These are phyloP conservation scores for Caloenas nicobarica DNA, from an alignment of 2,113 vertebrate species.

Conservation along the genomic window DNA sequence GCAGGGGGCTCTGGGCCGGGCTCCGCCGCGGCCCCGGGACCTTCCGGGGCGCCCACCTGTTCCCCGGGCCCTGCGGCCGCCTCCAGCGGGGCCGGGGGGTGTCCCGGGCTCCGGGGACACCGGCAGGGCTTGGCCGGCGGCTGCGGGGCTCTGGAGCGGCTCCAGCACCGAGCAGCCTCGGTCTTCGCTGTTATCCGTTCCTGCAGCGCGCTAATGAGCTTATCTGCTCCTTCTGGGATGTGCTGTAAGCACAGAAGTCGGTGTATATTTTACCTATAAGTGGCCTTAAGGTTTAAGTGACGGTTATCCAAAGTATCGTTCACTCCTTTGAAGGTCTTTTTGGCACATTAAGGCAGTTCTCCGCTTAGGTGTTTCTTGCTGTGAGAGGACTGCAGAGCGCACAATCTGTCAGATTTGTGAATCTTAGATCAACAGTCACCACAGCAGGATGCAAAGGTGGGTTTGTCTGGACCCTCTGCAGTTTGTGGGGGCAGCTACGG, in stretches of 20 bases:
- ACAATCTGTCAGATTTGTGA: not conserved
- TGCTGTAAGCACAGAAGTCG: not conserved
- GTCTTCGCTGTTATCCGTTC: constrained; percentile 4
- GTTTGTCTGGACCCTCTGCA: not conserved
- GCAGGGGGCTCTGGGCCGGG: constrained; percentile 32
- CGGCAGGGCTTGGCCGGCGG: not conserved
- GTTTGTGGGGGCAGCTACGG: not conserved
- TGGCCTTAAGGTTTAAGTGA: not conserved
- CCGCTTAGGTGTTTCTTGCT: not conserved
- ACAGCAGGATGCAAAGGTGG: not conserved
- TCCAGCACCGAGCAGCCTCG: not conserved
- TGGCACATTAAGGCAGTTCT: not conserved
- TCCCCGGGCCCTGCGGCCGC: not conserved
- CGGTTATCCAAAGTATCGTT: not conserved
- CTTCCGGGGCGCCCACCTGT: constrained; percentile 44
- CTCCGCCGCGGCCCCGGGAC: not conserved
- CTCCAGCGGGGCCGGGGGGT: not conserved
- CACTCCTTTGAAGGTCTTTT: not conserved
- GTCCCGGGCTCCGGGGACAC: not conserved
- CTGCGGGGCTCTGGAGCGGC: not conserved
- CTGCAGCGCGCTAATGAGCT: constrained; percentile 43
- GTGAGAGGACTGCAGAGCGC: not conserved
- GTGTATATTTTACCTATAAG: not conserved
- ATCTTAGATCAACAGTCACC: not conserved
- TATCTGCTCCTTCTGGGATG: constrained; percentile 27